Conservation (phyloP, 2,113 vertebrate genomes). For the Polyodon spathula region DNA sequence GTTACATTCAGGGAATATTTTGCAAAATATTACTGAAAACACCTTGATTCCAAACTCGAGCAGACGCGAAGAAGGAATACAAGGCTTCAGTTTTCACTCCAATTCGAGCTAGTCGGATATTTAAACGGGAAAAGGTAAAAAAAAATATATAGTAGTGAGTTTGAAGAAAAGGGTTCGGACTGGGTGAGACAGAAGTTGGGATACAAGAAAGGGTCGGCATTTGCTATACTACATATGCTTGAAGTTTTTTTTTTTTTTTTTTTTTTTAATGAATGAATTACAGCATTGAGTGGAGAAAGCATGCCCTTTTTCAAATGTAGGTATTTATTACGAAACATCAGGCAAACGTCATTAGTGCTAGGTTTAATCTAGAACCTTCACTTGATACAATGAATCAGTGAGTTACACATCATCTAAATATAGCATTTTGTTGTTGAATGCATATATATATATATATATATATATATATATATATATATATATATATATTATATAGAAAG, state of each 20-base stretch:
- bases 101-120: conserved; percentile 73
- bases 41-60: conserved; percentile 37
- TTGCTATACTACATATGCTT: conserved; percentile 18
- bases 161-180: conserved; percentile 47
- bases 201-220: conserved; percentile 40
- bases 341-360: too few species aligned
- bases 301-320: neutral
- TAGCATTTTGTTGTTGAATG: too few species aligned
- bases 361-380: too few species aligned
- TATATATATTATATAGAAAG: neutral
- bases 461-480: too few species aligned
- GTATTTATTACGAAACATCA: too few species aligned
- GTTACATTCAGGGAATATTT: conserved; percentile 69
- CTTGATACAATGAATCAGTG: too few species aligned
- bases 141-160: conserved; percentile 46
- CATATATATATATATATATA: too few species aligned
- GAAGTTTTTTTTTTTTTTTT: conserved; percentile 12
- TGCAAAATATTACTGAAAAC: conserved; percentile 29
- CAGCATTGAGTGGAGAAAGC: neutral
- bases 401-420: too few species aligned
- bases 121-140: conserved; percentile 68
- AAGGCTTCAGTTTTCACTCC: conserved; percentile 41
- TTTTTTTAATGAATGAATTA: too few species aligned
- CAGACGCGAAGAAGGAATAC: conserved; percentile 51
- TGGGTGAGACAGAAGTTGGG: conserved; percentile 60